These are phyloP conservation scores for Eucera pruinosa DNA, from an alignment of 2,888 invertebrate species.

Conservation along the genomic window DNA sequence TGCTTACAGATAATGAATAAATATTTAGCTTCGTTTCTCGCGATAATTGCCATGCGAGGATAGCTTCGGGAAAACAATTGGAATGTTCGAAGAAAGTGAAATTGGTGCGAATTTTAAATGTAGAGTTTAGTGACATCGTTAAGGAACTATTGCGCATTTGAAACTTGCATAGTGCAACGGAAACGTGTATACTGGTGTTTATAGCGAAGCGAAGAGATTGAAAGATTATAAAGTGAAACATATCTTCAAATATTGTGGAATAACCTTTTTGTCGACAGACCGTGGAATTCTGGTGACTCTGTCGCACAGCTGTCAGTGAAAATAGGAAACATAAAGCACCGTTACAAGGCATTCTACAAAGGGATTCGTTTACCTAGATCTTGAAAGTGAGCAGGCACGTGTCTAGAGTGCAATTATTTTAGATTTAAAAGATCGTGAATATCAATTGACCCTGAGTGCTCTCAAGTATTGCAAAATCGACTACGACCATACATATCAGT, in stretches of 20 bases:
- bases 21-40: constrained; percentile 1
- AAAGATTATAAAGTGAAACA: constrained; percentile 1
- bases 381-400: constrained; percentile 54
- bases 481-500: background rate
- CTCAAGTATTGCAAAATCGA: constrained; percentile 7
- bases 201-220: background rate
- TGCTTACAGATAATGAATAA: background rate
- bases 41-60: background rate
- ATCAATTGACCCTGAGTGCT: constrained; percentile 6
- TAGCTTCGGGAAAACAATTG: background rate
- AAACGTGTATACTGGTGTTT: background rate
- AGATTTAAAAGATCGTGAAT: constrained; percentile 8
- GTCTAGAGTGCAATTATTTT: constrained; percentile 50
- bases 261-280: background rate
- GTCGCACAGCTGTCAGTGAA: constrained; percentile 50
- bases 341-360: constrained; percentile 45
- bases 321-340: constrained; percentile 55
- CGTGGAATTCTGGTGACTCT: constrained; percentile 35
- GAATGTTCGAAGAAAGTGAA: constrained; percentile 20
- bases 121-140: background rate
- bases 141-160: background rate
- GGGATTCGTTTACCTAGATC: constrained; percentile 55
- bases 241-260: constrained; percentile 8
- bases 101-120: background rate
- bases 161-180: background rate